Base-by-base conservation (phyloP, 2,888 invertebrate species). In the Xanthia icteritia region DNA sequence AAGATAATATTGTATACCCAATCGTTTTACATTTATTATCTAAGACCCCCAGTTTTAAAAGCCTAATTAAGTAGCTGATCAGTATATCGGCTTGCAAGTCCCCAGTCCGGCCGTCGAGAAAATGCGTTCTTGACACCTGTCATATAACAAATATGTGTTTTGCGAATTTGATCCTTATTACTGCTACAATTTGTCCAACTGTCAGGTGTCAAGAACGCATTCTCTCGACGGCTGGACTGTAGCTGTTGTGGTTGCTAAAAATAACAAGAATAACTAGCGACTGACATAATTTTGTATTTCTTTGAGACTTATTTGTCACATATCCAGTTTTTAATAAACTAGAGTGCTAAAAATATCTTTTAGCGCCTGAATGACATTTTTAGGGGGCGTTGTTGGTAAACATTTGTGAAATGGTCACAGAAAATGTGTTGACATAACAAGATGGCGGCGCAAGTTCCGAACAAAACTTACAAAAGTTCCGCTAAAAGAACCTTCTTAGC, bases 1-100 rank as follows among this genome's bases (percentile, higher is more conserved):
- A 65, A 58, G 27, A 27, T 76, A 77, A 51, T 58, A 42, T 65
- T 39, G 39, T 65, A 23, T 56, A n/a, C 39, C 64, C 48, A 66
- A 78, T 67, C 27, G 5, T 61, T 77, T 77, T 54, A 77, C 27
- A 54, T 54, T 67, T 61, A 54, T 54, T 17, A 45, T 67, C 8
- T 78, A 77, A 61, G 66, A 66, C 31, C 42, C 42, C 23, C 6
- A 4, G 17, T 51, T 60, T 31, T 23, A 6, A 27, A 27, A 23
- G 51, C 27, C 36, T 51, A 23, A 2, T 60, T 54, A 61, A 51
- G 20, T 60, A 51, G 27, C 42, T 36, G n/a, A 27, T 60, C 60
- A 61, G 77, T 51, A 36, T 39, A 39, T 56, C 5, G 17, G 23
- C 58, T 23, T 3, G 8, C 48, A 39, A 60, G 6, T 31, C 15